These are phyloP conservation scores for Trypoxylon attenuatum DNA, from an alignment of 2,888 invertebrate genomes.

Conservation along the genomic window DNA sequence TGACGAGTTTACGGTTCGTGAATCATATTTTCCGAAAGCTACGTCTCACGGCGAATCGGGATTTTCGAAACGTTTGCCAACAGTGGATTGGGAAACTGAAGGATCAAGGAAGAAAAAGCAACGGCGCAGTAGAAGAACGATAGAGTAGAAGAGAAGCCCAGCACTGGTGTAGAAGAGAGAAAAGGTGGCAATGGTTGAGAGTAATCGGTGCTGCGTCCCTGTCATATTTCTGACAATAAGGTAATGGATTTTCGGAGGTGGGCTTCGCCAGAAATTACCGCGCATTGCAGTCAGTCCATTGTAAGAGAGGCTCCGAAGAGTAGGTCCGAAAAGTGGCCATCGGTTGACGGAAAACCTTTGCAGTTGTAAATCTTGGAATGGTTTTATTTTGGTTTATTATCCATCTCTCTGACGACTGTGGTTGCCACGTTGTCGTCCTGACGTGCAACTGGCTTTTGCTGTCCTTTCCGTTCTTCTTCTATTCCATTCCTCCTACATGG, in stretches of 20 bases:
- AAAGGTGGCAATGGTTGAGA: too few relatives aligned
- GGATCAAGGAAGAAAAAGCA: too few relatives aligned
- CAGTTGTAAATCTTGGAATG: constrained; percentile 60
- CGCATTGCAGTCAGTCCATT: constrained; percentile 7
- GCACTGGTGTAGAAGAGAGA: neutral
- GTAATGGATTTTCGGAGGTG: constrained; percentile 15
- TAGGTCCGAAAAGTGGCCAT: neutral
- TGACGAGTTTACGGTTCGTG: too few relatives aligned
- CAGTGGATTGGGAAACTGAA: too few relatives aligned
- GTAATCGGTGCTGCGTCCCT: constrained; percentile 2
- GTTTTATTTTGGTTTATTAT: constrained; percentile 60
- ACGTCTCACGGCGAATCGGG: neutral
- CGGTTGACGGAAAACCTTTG: constrained; percentile 14
- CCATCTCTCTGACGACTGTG: neutral
- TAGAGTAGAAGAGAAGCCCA: neutral
- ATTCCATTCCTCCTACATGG: too few relatives aligned
- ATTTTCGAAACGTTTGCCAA: too few relatives aligned
- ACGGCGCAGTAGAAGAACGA: too few relatives aligned
- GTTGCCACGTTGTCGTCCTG: too few relatives aligned
- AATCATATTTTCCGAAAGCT: neutral
- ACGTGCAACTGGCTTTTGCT: too few relatives aligned
- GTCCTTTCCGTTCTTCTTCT: too few relatives aligned
- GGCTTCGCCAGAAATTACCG: constrained; percentile 19
- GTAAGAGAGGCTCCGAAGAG: neutral
- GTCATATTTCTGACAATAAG: constrained; percentile 14